phyloP scores from a whole-genome alignment of 2,113 vertebrate species.

The Rhinoptilus africanus region DNA sequence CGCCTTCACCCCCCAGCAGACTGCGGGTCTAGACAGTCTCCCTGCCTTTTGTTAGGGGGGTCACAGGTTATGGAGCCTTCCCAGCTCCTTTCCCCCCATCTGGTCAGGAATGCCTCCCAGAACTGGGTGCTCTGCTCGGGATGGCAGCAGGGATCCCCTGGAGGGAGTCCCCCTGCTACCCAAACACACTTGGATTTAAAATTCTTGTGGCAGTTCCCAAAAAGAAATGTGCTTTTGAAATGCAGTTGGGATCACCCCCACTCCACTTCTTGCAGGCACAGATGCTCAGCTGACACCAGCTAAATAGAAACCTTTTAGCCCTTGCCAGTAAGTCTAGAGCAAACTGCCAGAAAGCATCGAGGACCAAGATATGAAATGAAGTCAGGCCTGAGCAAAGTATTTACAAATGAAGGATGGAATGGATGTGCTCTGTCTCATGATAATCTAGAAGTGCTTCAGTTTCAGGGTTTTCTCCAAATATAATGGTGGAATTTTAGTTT shows the following conservation, averaged over 20 bases:
- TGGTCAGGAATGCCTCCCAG: neutral
- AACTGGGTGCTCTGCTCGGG: neutral
- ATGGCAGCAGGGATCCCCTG: neutral
- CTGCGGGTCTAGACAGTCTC: slow-evolving; percentile 53
- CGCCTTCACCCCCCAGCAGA: slow-evolving; percentile 43
- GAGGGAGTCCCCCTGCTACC: neutral
- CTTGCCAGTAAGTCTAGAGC: slow-evolving; percentile 69
- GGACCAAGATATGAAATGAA: slow-evolving; percentile 22
- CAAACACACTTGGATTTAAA: neutral
- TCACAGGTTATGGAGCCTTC: slow-evolving; percentile 55
- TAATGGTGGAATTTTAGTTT: neutral
- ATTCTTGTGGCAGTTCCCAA: neutral
- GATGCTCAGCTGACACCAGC: slow-evolving; percentile 66
- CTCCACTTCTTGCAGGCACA: slow-evolving; percentile 50
- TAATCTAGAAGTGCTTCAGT: slow-evolving; percentile 2
- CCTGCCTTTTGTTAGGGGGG: slow-evolving; percentile 54
- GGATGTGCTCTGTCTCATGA: neutral
- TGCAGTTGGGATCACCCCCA: slow-evolving; percentile 16
- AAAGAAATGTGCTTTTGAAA: slow-evolving; percentile 34
- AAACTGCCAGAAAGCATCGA: slow-evolving; percentile 49
- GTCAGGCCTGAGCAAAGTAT: slow-evolving; percentile 30
- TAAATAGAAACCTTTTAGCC: slow-evolving; percentile 67
- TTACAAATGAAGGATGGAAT: neutral
- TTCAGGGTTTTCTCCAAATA: neutral
- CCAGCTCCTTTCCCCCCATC: slow-evolving; percentile 18